Evolutionary conservation across 2,797 vertebrate genomes (phyloP).

Genomic region (Hipposideros larvatus): DNA sequence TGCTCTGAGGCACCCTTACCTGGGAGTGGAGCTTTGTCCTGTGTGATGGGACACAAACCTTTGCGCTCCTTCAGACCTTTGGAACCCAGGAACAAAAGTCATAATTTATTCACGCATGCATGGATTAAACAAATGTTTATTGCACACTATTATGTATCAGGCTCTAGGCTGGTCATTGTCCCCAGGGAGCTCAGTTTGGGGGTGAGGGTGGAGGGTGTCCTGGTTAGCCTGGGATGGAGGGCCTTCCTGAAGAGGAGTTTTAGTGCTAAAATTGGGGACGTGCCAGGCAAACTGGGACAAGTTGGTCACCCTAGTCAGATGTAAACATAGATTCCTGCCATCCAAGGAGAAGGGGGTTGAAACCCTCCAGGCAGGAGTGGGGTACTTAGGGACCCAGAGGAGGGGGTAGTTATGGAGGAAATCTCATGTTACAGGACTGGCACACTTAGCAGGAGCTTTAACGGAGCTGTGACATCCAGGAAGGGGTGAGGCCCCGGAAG

Average conservation of each 20-base stretch:
- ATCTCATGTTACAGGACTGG: not conserved
- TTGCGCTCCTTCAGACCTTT: not conserved
- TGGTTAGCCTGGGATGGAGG: not conserved
- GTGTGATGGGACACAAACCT: not conserved
- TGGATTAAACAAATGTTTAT: not conserved
- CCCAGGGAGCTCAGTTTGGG: not conserved
- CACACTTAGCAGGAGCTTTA: not conserved
- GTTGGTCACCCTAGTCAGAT: not conserved
- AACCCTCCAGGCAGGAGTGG: not conserved
- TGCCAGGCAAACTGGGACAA: not conserved
- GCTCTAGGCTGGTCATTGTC: not conserved
- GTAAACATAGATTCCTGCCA: too few relatives aligned
- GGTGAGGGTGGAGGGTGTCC: not conserved
- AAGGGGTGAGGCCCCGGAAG: not conserved
- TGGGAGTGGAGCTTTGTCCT: not conserved
- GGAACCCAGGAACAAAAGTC: not conserved
- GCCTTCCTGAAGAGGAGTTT: not conserved
- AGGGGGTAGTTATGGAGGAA: not conserved
- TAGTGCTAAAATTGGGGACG: not conserved
- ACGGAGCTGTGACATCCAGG: not conserved
- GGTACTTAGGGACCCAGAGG: too few relatives aligned
- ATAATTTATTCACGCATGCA: not conserved
- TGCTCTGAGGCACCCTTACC: accelerated
- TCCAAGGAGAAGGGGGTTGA: not conserved
- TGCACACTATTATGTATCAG: too few relatives aligned